phyloP scores from a whole-genome alignment of 2,113 vertebrate genomes.

The Lagenorhynchus albirostris region DNA sequence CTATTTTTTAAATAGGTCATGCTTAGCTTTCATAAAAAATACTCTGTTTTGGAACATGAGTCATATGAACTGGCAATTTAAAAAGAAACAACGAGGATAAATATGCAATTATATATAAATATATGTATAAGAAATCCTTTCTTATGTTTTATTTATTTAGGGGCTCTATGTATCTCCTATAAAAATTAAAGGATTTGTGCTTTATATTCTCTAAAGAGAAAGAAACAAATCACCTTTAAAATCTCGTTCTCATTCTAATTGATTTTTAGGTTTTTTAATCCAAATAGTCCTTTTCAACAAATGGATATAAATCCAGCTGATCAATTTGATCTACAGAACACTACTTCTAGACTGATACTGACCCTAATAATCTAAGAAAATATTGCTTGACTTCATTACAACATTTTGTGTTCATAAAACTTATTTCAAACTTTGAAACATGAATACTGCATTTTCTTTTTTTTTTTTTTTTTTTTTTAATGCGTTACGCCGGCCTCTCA shows the following conservation, averaged over 20 bases:
- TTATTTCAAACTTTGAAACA: background rate
- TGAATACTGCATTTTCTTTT: background rate
- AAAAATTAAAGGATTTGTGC: background rate
- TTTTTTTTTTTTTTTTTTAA: background rate
- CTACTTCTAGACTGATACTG: background rate
- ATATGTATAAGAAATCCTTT: background rate
- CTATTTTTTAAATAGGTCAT: background rate
- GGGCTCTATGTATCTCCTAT: background rate
- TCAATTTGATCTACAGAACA: background rate
- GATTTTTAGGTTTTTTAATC: background rate
- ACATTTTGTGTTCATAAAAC: background rate
- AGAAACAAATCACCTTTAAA: background rate
- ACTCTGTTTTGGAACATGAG: background rate
- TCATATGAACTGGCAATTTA: background rate
- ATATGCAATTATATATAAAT: background rate
- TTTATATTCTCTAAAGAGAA: background rate
- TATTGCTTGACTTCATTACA: background rate
- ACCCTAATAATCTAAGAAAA: background rate
- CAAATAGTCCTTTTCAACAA: slow-evolving; percentile 27
- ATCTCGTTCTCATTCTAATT: background rate
- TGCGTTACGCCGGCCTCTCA: no score
- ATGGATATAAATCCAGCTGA: background rate
- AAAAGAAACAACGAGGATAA: background rate
- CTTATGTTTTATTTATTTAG: background rate
- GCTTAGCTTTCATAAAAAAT: background rate